Evolutionary conservation across 1,140 invertebrate species (phyloP).

Genomic region (Vanessa tameamea): DNA sequence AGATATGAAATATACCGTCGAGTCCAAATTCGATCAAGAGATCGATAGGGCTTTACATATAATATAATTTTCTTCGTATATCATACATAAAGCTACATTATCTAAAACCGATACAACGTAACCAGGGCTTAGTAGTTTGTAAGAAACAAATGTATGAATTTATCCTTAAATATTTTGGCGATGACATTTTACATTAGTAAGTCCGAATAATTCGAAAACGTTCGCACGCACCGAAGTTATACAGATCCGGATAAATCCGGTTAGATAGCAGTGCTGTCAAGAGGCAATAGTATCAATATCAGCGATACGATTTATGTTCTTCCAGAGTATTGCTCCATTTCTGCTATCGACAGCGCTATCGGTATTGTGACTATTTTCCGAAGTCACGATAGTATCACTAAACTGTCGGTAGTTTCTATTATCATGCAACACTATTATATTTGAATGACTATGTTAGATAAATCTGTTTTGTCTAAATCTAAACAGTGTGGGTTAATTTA

Average conservation of each 20-base stretch:
- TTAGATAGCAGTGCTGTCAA: not conserved
- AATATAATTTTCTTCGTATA: too few species aligned
- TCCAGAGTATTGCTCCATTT: not conserved
- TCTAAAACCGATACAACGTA: too few species aligned
- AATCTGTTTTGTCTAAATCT: too few species aligned
- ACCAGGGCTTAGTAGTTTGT: too few species aligned
- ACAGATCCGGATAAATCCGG: slow-evolving; percentile 4
- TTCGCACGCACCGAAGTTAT: not conserved
- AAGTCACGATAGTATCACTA: not conserved
- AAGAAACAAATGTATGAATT: too few species aligned
- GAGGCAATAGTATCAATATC: slow-evolving; percentile 3
- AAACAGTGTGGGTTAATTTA: too few species aligned
- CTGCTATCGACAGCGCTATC: not conserved
- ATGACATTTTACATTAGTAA: too few species aligned
- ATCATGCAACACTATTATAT: not conserved
- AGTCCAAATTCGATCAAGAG: too few species aligned
- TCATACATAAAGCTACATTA: too few species aligned
- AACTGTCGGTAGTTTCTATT: not conserved
- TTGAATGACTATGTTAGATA: not conserved
- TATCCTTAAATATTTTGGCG: too few species aligned
- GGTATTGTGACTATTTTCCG: not conserved
- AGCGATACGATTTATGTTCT: not conserved
- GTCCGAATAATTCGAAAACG: not conserved
- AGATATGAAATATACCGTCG: too few species aligned
- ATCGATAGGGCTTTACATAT: too few species aligned